Conservation (phyloP, 1,140 invertebrate genomes). For the Meloidogyne floridensis region DNA sequence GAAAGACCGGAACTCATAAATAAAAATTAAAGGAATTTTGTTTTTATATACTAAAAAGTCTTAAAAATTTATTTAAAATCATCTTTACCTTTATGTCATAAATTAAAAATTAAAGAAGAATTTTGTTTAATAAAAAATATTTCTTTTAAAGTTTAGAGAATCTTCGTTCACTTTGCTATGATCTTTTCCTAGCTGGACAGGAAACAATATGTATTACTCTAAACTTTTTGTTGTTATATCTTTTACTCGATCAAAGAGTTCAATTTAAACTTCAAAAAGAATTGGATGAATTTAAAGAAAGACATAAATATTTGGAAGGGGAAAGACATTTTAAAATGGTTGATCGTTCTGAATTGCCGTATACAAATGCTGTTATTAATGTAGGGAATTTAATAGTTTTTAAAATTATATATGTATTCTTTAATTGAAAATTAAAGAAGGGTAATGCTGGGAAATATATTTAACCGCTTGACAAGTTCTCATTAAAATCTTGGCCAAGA, state of each 20-base stretch:
- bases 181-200: constrained; percentile 34
- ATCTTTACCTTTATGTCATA: too few species aligned
- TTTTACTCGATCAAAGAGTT: constrained; percentile 27
- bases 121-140: neutral
- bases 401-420: too few species aligned
- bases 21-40: neutral
- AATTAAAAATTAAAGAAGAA: neutral
- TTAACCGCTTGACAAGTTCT: too few species aligned
- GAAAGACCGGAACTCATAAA: too few species aligned
- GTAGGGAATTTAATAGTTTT: constrained; percentile 6
- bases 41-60: neutral
- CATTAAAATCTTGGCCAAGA: too few species aligned
- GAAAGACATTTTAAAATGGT: constrained; percentile 4
- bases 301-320: neutral
- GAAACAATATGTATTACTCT: constrained; percentile 28
- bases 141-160: constrained; percentile 25
- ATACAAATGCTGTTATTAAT: constrained; percentile 35
- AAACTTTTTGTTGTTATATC: constrained; percentile 33
- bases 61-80: too few species aligned
- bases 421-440: too few species aligned
- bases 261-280: constrained; percentile 31
- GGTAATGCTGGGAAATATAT: too few species aligned
- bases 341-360: constrained; percentile 23
- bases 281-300: constrained; percentile 28
- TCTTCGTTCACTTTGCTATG: constrained; percentile 17